Percentiles rank a stretch among this genome's conserved stretches.
Conservation (phyloP, 2,113 vertebrate genomes). For the Toxotes chatareus region DNA sequence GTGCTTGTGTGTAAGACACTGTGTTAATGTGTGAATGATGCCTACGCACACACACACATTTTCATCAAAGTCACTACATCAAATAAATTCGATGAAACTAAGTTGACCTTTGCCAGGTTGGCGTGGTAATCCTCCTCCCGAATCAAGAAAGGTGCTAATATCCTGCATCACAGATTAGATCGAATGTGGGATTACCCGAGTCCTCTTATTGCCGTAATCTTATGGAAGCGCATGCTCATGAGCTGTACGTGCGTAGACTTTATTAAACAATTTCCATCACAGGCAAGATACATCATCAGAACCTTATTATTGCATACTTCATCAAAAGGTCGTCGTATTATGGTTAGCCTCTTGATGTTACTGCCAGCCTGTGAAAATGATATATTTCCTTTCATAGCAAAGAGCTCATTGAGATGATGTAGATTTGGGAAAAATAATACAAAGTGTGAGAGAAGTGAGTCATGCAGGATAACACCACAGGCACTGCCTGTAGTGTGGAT, state of each 20-base stretch:
- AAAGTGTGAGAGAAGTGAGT: neutral
- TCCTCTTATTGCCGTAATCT: constrained; percentile 35
- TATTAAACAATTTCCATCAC: constrained; percentile 38
- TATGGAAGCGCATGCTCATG: constrained; percentile 10
- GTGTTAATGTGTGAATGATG: constrained; percentile 27
- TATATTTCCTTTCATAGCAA: neutral
- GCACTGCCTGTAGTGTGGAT: neutral
- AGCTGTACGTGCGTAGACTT: constrained; percentile 30
- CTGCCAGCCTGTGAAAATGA: neutral
- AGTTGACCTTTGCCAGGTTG: constrained; percentile 65
- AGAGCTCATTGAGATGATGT: neutral
- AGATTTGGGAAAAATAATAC: neutral
- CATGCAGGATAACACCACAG: neutral
- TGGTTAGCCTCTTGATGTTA: constrained; percentile 21
- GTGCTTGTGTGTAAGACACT: constrained; percentile 8
- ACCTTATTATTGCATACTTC: constrained; percentile 4
- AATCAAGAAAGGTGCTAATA: constrained; percentile 40
- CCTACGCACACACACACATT: neutral
- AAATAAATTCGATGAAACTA: constrained; percentile 39
- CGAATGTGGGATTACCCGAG: constrained; percentile 23
- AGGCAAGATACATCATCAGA: constrained; percentile 21
- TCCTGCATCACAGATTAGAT: constrained; percentile 31
- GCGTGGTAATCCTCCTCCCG: constrained; percentile 42
- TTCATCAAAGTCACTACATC: constrained; percentile 29
- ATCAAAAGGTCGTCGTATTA: constrained; percentile 22